These are phyloP conservation scores for Platalea minor DNA, from an alignment of 2,797 vertebrate genomes.

Conservation along the genomic window DNA sequence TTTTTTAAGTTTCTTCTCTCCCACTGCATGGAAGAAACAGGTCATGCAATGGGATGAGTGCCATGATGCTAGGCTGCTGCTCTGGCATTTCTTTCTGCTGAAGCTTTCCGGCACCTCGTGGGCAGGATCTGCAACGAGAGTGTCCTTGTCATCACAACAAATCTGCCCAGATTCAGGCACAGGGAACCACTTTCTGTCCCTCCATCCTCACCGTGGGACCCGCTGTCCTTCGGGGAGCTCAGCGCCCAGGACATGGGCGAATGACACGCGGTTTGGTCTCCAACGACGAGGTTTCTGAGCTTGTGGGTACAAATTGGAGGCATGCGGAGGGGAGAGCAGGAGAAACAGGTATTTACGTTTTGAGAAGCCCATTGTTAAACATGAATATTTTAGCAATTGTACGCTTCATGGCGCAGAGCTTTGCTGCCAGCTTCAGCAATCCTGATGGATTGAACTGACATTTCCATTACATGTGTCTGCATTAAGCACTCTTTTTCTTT, in stretches of 20 bases:
- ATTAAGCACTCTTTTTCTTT: constrained; percentile 77
- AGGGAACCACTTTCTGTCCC: not conserved
- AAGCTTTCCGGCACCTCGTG: not conserved
- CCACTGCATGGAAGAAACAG: not conserved
- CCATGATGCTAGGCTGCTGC: not conserved
- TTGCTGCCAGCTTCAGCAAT: constrained; percentile 60
- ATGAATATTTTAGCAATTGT: constrained; percentile 50
- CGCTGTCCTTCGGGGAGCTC: not conserved
- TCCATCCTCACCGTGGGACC: not conserved
- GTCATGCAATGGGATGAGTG: not conserved
- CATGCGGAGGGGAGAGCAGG: not conserved
- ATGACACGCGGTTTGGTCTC: accelerated
- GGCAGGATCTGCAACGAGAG: accelerated
- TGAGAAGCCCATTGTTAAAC: constrained; percentile 74
- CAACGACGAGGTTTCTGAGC: not conserved
- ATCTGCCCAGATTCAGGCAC: not conserved
- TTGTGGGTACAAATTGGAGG: not conserved
- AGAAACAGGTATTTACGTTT: not conserved
- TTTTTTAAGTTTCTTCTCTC: not conserved
- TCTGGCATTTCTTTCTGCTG: not conserved
- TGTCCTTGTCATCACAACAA: not conserved
- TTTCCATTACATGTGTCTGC: constrained; percentile 82
- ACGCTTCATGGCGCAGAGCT: constrained; percentile 33
- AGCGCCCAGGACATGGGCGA: not conserved
- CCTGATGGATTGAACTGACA: constrained; percentile 82